A percentile compares a stretch with the other conserved stretches of the same genome.
Evolutionary conservation across 2,113 vertebrate genomes (phyloP).

Genomic region (Eidolon helvum): DNA sequence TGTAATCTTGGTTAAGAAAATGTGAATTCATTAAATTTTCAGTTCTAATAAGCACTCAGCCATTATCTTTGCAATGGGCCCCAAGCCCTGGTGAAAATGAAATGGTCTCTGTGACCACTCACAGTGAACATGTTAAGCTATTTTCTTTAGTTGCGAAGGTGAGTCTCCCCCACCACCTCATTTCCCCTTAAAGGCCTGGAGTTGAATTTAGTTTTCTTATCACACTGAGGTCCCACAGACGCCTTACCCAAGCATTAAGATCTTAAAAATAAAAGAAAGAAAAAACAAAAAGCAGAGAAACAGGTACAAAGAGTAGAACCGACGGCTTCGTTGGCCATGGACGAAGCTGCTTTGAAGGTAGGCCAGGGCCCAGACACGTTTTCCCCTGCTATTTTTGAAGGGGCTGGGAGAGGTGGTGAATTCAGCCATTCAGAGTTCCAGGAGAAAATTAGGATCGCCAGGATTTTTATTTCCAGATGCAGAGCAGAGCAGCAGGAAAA

Average conservation of each 20-base stretch:
- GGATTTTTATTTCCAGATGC: not conserved
- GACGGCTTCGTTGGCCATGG: not conserved
- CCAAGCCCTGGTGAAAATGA: constrained; percentile 55
- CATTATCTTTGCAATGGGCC: constrained; percentile 63
- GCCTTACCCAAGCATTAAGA: not conserved
- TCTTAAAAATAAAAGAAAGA: not conserved
- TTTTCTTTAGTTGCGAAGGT: not conserved
- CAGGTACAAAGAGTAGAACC: not conserved
- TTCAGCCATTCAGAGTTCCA: not conserved
- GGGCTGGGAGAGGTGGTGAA: not conserved
- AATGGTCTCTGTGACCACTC: constrained; percentile 30
- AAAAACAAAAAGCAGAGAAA: not conserved
- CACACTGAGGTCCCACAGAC: constrained; percentile 23
- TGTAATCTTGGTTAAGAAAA: constrained; percentile 76
- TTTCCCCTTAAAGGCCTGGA: not conserved
- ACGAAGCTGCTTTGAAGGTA: not conserved
- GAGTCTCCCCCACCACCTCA: not conserved
- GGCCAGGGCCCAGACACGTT: not conserved
- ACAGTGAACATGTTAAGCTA: constrained; percentile 45
- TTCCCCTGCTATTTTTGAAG: no score
- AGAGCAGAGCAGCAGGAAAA: not conserved
- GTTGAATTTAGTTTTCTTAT: not conserved
- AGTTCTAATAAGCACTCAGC: constrained; percentile 76
- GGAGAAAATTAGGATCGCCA: not conserved
- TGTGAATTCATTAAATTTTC: constrained; percentile 71